Evolutionary conservation across 1,140 invertebrate species (phyloP), one percentile per base, ranked within the genome.

Genomic region (Zaprionus tsacasi): DNA sequence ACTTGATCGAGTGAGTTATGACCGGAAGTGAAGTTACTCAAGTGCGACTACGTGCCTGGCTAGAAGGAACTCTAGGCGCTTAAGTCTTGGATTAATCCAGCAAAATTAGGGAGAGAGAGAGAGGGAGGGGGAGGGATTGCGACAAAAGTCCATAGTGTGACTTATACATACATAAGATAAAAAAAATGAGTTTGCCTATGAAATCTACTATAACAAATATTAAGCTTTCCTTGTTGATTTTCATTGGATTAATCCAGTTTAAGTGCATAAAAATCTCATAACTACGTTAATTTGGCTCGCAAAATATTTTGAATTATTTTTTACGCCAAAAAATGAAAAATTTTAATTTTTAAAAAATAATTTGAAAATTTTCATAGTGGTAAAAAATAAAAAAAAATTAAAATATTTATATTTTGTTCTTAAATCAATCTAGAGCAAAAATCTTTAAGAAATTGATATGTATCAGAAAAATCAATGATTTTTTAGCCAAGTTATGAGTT

Each of bases 1-100:
- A 40, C 67, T 61, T 61, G 25, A 54, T 38, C 55, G 27, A 68
- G 21, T 43, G 52, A 33, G 13, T 65, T 65, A 65, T 43, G 36
- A n/a, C 25, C 6, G 25, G 3, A 27, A 36, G 17, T 52, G 30
- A 6, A 54, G 48, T 65, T 40, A 25, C 21, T 43, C 21, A 64
- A 50, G 15, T 10, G 60, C 17, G 8, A 54, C 33, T 61, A 48
- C 27, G 59, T 61, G 52, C 27, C 27, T 6, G 50, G 8, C 21
- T 5, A 8, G 7, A 15, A 8, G 15, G n/a, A 45, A 15, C n/a
- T 15, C 45, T 50, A 15, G 15, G 8, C 6, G 17, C 15, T 45
- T 45, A 3, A 45, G 6, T 3, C 10, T 5, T 21, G 45, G 45
- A 25, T 25, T 50, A 50, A 25, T 11, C 45, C 21, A 12, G 45